Percentiles rank a stretch among this genome's conserved stretches.
phyloP scores from a whole-genome alignment of 2,113 vertebrate species.

The Tyrannus savana region DNA sequence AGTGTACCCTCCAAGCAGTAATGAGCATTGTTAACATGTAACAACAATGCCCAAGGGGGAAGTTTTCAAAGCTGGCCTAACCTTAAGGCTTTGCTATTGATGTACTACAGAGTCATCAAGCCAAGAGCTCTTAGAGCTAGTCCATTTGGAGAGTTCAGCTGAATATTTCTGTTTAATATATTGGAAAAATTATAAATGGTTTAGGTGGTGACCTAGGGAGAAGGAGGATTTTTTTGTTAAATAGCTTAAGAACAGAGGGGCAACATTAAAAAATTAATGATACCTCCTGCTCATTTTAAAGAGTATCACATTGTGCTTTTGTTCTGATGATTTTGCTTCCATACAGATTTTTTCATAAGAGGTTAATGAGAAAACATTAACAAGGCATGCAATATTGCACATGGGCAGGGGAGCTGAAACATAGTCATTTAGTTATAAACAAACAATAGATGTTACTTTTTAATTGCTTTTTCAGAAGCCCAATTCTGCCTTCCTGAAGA shows the following conservation, averaged over 20 bases:
- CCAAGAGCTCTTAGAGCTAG: not conserved
- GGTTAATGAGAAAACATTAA: conserved; percentile 46
- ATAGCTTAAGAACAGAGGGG: not conserved
- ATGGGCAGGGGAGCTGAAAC: not conserved
- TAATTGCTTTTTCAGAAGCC: conserved; percentile 31
- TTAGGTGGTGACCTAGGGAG: conserved; percentile 9
- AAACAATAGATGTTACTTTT: conserved; percentile 35
- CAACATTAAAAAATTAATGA: not conserved
- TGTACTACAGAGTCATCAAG: not conserved
- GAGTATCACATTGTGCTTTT: not conserved
- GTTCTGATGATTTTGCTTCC: conserved; percentile 4
- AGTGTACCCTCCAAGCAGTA: conserved; percentile 41
- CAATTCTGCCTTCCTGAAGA: not conserved
- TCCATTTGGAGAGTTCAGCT: conserved; percentile 22
- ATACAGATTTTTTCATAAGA: not conserved
- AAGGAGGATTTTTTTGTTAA: conserved; percentile 15
- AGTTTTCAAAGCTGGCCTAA: conserved; percentile 44
- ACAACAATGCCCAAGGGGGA: conserved; percentile 29
- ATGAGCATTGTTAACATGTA: conserved; percentile 54
- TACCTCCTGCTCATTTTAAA: conserved; percentile 4
- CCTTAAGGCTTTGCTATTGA: conserved; percentile 39
- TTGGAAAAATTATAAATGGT: conserved; percentile 20
- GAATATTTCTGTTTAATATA: not conserved
- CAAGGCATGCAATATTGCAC: conserved; percentile 9
- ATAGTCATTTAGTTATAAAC: conserved; percentile 8